Percentiles rank a stretch among this genome's conserved stretches.
phyloP scores from a whole-genome alignment of 2,888 invertebrate species.

The Eristalinus sepulchralis region DNA sequence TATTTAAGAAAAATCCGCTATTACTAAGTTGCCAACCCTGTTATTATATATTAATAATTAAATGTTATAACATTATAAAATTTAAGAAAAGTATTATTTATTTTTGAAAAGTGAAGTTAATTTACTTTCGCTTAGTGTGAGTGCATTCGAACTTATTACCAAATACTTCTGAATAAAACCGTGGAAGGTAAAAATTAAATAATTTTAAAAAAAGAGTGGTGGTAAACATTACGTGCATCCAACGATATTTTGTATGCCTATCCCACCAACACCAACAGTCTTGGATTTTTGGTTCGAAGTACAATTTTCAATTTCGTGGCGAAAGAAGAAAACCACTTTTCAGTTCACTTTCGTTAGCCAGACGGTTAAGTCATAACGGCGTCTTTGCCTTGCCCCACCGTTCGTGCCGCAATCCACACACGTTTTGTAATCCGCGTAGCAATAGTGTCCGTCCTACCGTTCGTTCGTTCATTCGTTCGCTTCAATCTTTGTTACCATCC shows the following conservation, averaged over 20 bases:
- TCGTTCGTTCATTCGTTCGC: constrained; percentile 22
- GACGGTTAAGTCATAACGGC: constrained; percentile 72
- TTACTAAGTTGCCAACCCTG: no score
- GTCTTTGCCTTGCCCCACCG: background rate
- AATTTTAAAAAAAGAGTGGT: constrained; percentile 17
- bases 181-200: constrained; percentile 23
- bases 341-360: constrained; percentile 77
- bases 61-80: no score
- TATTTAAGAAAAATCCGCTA: no score
- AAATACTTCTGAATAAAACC: constrained; percentile 27
- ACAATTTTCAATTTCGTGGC: constrained; percentile 54
- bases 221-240: constrained; percentile 25
- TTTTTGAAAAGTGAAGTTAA: background rate
- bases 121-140: constrained; percentile 19
- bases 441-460: background rate
- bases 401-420: constrained; percentile 12
- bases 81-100: background rate
- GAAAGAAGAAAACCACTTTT: constrained; percentile 75
- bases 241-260: constrained; percentile 20
- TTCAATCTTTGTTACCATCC: constrained; percentile 17
- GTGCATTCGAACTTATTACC: constrained; percentile 46
- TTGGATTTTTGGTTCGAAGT: constrained; percentile 34
- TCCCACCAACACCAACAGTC: constrained; percentile 32
- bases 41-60: no score
- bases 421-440: constrained; percentile 25